Conservation (phyloP, 2,888 invertebrate genomes). For the Trachelus troglodyta region DNA sequence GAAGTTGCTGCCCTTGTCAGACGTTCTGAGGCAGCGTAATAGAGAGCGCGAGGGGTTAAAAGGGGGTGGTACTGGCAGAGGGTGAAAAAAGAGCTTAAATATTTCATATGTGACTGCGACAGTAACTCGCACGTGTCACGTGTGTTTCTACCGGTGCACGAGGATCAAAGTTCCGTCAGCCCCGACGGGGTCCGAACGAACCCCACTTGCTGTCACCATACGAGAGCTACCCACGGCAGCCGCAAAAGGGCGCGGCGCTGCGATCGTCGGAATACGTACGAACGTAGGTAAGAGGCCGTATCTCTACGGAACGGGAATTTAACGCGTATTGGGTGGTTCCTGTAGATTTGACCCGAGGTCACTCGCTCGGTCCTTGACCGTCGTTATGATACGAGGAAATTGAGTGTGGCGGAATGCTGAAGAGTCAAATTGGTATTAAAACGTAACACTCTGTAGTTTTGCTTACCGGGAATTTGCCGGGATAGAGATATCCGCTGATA, state of each 20-base stretch:
- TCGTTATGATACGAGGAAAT: background rate
- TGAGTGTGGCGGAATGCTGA: background rate
- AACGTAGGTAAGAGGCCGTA: background rate
- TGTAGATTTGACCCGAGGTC: background rate
- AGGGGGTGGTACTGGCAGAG: background rate
- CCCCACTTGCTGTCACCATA: background rate
- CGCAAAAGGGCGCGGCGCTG: background rate
- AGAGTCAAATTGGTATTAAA: background rate
- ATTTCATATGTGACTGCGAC: slow-evolving; percentile 39
- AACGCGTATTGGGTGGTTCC: background rate
- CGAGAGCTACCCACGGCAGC: background rate
- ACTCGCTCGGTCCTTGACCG: background rate
- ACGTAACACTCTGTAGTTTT: background rate
- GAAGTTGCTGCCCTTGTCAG: background rate
- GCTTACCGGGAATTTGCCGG: background rate
- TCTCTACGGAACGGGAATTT: background rate
- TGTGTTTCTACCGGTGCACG: slow-evolving; percentile 5
- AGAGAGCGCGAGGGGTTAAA: background rate
- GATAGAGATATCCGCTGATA: background rate
- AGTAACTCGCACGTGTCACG: slow-evolving; percentile 35
- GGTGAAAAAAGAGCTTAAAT: slow-evolving; percentile 29
- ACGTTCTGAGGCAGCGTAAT: background rate
- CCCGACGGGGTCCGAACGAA: background rate
- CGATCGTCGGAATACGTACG: background rate
- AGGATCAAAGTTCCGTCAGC: background rate